A percentile compares a stretch with the other conserved stretches of the same genome.
Conservation (phyloP, 2,797 vertebrate species). For the Limosa lapponica region DNA sequence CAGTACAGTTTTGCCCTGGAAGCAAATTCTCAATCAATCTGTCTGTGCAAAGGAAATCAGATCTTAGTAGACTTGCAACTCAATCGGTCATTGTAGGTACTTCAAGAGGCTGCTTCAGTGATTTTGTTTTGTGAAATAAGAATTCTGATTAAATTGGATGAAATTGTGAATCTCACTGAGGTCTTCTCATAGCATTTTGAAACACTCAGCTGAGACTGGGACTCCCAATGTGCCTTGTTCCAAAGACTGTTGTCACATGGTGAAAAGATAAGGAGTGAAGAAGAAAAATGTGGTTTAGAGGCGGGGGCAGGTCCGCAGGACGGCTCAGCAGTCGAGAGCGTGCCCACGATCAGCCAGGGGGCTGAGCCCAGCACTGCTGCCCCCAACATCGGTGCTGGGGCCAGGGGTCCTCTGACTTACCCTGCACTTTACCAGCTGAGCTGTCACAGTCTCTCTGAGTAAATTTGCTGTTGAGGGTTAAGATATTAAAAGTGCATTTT, state of each 20-base stretch:
- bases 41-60: not conserved
- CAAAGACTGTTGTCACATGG: not conserved
- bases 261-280: not conserved
- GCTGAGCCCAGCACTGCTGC: not conserved
- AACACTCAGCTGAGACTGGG: not conserved
- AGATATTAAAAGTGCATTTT: not conserved
- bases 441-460: not conserved
- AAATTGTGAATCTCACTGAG: not conserved
- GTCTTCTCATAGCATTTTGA: not conserved
- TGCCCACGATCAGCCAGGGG: not conserved
- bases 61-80: not conserved
- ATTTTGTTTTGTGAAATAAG: not conserved
- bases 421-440: not conserved
- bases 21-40: not conserved
- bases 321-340: rapidly evolving
- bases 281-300: not conserved
- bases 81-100: not conserved
- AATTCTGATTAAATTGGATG: not conserved
- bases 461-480: not conserved
- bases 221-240: not conserved
- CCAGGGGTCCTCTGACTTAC: no score
- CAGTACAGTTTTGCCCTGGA: not conserved
- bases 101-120: not conserved
- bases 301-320: not conserved
- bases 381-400: rapidly evolving